Percentiles rank a stretch among this genome's conserved stretches.
Evolutionary conservation across 37 sponge, comb jelly and placozoan species (phyloP).

Genomic region (Theonella swinhoei): DNA sequence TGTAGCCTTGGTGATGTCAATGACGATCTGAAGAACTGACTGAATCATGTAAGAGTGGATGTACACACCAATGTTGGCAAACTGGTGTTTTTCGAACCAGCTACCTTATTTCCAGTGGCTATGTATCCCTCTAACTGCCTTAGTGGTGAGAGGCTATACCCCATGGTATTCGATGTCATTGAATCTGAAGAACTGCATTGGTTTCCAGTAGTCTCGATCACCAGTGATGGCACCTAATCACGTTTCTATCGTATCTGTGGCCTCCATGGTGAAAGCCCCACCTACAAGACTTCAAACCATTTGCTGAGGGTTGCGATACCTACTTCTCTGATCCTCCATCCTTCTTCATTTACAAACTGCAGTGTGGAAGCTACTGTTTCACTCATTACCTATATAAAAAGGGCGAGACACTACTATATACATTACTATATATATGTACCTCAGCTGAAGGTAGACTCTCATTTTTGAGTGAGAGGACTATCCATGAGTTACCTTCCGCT

Average conservation of each 20-base stretch:
- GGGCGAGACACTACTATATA: no score
- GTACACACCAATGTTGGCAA: no score
- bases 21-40: no score
- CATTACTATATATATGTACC: no score
- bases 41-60: background rate
- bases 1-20: background rate
- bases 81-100: no score
- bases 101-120: slow-evolving; percentile 12
- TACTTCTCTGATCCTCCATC: no score
- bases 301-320: slow-evolving; percentile 17
- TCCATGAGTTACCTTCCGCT: no score
- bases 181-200: slow-evolving; percentile 8
- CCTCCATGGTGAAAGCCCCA: background rate
- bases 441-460: no score
- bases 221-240: slow-evolving; percentile 19
- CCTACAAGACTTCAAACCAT: slow-evolving; percentile 19
- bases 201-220: slow-evolving; percentile 10
- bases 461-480: no score
- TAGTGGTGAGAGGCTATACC: background rate
- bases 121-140: background rate
- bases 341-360: no score
- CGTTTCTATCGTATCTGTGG: background rate
- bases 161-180: slow-evolving; percentile 20
- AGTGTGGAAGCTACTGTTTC: no score
- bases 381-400: no score